These are phyloP conservation scores for Charanyca ferruginea DNA, from an alignment of 2,888 invertebrate species.

Conservation along the genomic window DNA sequence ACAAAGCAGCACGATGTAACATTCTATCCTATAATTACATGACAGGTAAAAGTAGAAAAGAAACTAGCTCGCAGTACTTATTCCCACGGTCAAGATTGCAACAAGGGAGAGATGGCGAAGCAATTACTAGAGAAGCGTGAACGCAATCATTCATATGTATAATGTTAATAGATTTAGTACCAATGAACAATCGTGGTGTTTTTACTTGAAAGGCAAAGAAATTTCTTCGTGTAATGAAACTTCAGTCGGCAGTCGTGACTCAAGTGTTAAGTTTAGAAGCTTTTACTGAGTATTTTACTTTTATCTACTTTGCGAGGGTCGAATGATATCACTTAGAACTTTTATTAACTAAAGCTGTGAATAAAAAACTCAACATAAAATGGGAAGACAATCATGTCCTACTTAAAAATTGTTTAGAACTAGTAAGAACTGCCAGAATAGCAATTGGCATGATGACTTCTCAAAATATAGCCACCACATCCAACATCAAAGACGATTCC, in stretches of 20 bases:
- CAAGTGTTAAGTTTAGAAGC: conserved; percentile 13
- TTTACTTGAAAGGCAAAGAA: conserved; percentile 24
- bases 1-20: conserved; percentile 56
- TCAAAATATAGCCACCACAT: not conserved
- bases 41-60: conserved; percentile 79
- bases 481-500: not conserved
- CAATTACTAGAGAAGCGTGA: conserved; percentile 65
- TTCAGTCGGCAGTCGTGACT: conserved; percentile 23
- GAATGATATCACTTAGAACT: conserved; percentile 4
- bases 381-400: not conserved
- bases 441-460: not conserved
- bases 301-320: conserved; percentile 10
- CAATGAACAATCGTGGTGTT: conserved; percentile 34
- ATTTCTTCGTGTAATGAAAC: conserved; percentile 35
- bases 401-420: not conserved
- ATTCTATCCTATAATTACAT: conserved; percentile 66
- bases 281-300: conserved; percentile 14
- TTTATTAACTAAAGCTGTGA: conserved; percentile 5
- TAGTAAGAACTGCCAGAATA: not conserved
- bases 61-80: conserved; percentile 70
- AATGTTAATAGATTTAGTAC: conserved; percentile 54
- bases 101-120: conserved; percentile 69
- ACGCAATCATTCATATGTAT: conserved; percentile 61
- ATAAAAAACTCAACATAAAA: not conserved
- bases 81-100: conserved; percentile 84